Evolutionary conservation across 35 echinoderm and acorn worm genomes (phyloP).

Genomic region (Stichopus chloronotus): DNA sequence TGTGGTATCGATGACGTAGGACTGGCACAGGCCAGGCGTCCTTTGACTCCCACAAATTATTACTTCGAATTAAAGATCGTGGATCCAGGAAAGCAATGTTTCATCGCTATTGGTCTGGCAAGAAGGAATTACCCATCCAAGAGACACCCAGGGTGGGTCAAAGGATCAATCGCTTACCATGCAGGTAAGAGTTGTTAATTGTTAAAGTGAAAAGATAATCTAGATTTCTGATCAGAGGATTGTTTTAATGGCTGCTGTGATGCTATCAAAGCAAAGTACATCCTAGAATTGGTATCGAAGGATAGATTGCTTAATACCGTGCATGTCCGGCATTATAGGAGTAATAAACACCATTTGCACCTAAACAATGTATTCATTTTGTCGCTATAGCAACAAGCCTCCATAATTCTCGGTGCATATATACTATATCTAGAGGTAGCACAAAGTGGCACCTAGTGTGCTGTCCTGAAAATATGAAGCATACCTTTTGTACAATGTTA

Average conservation of each 20-base stretch:
- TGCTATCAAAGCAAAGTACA: too few species aligned
- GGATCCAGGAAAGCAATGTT: constrained; percentile 94
- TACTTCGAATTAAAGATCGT: constrained; percentile 99
- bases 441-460: too few species aligned
- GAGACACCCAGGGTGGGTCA: constrained; percentile 93
- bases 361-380: too few species aligned
- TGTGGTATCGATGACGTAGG: constrained; percentile 86
- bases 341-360: too few species aligned
- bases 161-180: constrained; percentile 96
- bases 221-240: not conserved
- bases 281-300: too few species aligned
- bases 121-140: constrained; percentile 89
- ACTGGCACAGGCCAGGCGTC: constrained; percentile 85
- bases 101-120: constrained; percentile 92
- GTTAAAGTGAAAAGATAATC: not conserved
- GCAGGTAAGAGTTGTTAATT: constrained; percentile 71
- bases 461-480: too few species aligned
- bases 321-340: too few species aligned
- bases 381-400: too few species aligned
- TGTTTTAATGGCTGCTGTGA: not conserved
- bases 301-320: too few species aligned
- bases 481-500: too few species aligned
- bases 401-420: too few species aligned
- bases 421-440: too few species aligned
- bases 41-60: constrained; percentile 92